Conservation (phyloP, 2,797 vertebrate genomes). For the Sciaenops ocellatus region DNA sequence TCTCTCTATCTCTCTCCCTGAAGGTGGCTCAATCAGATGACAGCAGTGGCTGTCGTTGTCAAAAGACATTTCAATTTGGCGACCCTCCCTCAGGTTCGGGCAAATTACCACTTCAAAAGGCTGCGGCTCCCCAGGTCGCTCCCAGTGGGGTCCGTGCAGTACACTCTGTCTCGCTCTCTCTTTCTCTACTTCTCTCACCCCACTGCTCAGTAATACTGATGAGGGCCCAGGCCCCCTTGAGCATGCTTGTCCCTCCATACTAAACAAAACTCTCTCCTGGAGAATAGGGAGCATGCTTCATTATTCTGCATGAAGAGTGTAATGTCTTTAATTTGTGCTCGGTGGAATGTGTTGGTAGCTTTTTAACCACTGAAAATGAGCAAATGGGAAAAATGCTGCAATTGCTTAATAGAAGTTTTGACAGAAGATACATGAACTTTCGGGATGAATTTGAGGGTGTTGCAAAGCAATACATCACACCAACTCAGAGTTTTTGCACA, state of each 20-base stretch:
- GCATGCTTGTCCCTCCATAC: slow-evolving; percentile 51
- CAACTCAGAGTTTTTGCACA: not conserved
- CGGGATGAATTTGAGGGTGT: not conserved
- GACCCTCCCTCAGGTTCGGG: slow-evolving; percentile 68
- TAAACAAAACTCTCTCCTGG: slow-evolving; percentile 60
- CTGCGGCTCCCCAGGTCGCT: slow-evolving; percentile 74
- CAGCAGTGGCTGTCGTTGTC: slow-evolving; percentile 65
- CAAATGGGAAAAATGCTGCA: not conserved
- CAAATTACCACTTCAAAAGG: slow-evolving; percentile 86
- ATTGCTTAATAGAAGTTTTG: not conserved
- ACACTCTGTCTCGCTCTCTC: slow-evolving; percentile 12
- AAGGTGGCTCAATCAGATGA: slow-evolving; percentile 69
- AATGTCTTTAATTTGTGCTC: slow-evolving; percentile 40
- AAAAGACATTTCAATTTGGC: slow-evolving; percentile 86
- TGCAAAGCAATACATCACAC: not conserved
- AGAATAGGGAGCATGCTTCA: slow-evolving; percentile 29
- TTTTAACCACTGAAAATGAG: slow-evolving; percentile 25
- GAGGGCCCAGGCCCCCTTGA: slow-evolving; percentile 51
- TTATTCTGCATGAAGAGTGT: slow-evolving; percentile 39
- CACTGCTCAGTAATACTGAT: slow-evolving; percentile 73
- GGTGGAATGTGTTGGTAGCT: not conserved
- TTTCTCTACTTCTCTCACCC: slow-evolving; percentile 8
- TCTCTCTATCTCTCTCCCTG: slow-evolving; percentile 39
- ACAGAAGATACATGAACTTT: not conserved
- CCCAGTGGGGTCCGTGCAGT: slow-evolving; percentile 54